These are phyloP conservation scores for Halictus rubicundus DNA, from an alignment of 1,140 invertebrate genomes.

Conservation along the genomic window DNA sequence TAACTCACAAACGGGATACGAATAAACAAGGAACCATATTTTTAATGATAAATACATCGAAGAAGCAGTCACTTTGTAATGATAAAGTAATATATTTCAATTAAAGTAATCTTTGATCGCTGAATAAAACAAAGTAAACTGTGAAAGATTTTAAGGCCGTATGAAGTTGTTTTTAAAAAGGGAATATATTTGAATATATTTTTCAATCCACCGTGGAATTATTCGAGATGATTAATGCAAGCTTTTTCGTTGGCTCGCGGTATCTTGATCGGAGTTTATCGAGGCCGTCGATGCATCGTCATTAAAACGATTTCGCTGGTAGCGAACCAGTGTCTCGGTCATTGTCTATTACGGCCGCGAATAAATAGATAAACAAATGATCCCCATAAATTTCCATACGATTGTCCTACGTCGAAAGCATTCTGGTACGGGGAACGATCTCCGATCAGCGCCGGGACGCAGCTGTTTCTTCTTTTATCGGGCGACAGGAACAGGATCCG, in stretches of 20 bases:
- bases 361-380: conserved; percentile 52
- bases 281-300: neutral
- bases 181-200: too few relatives aligned
- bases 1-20: too few relatives aligned
- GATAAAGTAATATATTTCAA: too few relatives aligned
- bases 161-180: too few relatives aligned
- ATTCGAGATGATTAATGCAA: too few relatives aligned
- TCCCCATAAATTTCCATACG: conserved; percentile 61
- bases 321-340: neutral
- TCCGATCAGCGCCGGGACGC: conserved; percentile 64
- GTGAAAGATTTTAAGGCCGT: too few relatives aligned
- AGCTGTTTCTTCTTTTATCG: conserved; percentile 73
- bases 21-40: too few relatives aligned
- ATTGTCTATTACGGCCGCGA: conserved; percentile 12
- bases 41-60: too few relatives aligned
- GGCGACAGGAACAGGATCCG: conserved; percentile 74
- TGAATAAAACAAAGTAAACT: too few relatives aligned
- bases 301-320: neutral
- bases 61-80: too few relatives aligned
- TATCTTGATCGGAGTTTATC: neutral
- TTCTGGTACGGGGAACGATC: conserved; percentile 50
- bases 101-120: too few relatives aligned
- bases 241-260: neutral
- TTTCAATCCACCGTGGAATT: too few relatives aligned
- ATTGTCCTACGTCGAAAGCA: conserved; percentile 57